A percentile compares a stretch with the other conserved stretches of the same genome.
phyloP scores from a whole-genome alignment of 2,797 vertebrate species.

The Syncerus caffer region DNA sequence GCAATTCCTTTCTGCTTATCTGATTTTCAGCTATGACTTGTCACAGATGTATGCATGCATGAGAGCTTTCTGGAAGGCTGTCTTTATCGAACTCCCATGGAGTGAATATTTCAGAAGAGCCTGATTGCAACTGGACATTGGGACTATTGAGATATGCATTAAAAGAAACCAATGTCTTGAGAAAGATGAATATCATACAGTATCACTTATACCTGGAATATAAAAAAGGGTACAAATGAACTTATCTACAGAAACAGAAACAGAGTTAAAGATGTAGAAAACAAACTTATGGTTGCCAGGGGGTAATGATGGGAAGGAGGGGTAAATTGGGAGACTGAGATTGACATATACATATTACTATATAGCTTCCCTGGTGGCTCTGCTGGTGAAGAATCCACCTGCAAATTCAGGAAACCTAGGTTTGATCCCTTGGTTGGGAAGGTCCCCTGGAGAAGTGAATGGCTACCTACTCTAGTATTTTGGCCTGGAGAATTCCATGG shows the following conservation, averaged over 20 bases:
- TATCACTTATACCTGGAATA: background rate
- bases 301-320: background rate
- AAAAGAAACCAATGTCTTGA: background rate
- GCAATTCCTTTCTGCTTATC: background rate
- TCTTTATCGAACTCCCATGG: background rate
- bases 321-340: background rate
- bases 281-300: background rate
- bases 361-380: background rate
- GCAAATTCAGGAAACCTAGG: background rate
- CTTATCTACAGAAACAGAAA: background rate
- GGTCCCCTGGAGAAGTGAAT: background rate
- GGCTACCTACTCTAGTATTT: background rate
- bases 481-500: background rate
- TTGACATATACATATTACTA: background rate
- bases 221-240: background rate
- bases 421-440: background rate
- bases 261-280: background rate
- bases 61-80: background rate
- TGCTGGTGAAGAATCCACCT: background rate
- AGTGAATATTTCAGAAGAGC: background rate
- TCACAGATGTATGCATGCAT: accelerated
- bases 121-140: too few species aligned
- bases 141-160: background rate
- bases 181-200: background rate
- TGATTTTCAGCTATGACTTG: background rate